Evolutionary conservation across 2,797 vertebrate species (phyloP), one percentile per base, ranked within the genome.

Genomic region (Darevskia nairensis): DNA sequence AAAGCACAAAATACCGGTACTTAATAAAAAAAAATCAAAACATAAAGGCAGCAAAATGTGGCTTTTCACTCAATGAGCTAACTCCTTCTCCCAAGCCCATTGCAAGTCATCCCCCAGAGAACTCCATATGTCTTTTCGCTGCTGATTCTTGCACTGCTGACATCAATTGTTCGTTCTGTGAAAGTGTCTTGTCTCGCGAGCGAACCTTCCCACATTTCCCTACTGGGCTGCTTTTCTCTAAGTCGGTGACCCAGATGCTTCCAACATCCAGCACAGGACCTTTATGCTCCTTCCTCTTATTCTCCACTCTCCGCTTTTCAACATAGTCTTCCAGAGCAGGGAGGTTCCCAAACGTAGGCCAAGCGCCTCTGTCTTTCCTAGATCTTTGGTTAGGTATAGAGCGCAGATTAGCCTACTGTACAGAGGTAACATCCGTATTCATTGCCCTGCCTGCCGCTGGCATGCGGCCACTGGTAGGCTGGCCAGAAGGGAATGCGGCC

Each of bases 191-290:
- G 0, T 99, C 99, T 23, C 98, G 97, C 68, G 99, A 97, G 59
- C 97, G 98, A 89, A 99, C 98, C 81, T 96, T 97, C 21, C 98
- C 98, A 0, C 98, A 99, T 89, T 94, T 96, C 1, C 98, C 97
- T 0, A 98, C 98, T 0, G 98, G 98, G 94, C 98, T 99, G 94
- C 95, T 98, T 96, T 98, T 99, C 96, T 97, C 98, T 93, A 99
- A 96, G 93, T 99, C 98, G 0, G 98, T 99, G 92, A 99, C 98
- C 99, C 99, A 99, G 95, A 99, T 98, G 93, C 98, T 99, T 82
- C 99, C 98, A 0, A 99, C 98, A 0, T 99, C 98, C 7, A 99
- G 95, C 77, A 99, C 96, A 0, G 98, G 98, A 1, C 98, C 98
- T 90, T 97, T 98, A 89, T 97, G 96, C 0, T 95, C 97, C 91